phyloP scores from a whole-genome alignment of 1,140 invertebrate species.

The Brachionus asplanchnoidis region DNA sequence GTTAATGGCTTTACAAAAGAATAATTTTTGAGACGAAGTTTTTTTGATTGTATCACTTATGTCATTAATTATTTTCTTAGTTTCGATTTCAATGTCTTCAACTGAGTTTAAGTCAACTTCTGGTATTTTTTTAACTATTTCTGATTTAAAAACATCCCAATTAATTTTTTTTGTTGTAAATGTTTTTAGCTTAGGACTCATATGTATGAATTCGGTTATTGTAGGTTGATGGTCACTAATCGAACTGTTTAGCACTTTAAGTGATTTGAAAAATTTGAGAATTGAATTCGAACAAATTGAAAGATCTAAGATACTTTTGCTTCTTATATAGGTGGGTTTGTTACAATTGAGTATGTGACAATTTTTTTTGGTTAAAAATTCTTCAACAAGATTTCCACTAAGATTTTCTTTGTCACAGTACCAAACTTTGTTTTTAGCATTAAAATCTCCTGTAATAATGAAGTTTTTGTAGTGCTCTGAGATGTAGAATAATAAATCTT shows the following conservation, averaged over 20 bases:
- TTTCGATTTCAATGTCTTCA: neutral
- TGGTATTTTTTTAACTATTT: neutral
- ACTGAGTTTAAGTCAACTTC: neutral
- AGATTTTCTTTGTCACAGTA: neutral
- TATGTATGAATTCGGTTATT: neutral
- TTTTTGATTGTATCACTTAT: neutral
- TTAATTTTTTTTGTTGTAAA: neutral
- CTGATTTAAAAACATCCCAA: neutral
- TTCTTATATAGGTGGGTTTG: neutral
- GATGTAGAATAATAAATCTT: neutral
- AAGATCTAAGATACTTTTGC: neutral
- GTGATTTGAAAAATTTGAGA: neutral
- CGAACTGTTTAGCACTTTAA: neutral
- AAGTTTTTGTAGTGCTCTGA: neutral
- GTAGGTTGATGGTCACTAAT: constrained; percentile 11
- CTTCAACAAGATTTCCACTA: neutral
- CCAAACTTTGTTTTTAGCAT: neutral
- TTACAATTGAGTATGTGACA: neutral
- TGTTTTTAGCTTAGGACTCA: neutral
- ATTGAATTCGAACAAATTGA: neutral
- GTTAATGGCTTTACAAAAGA: neutral
- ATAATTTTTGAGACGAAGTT: neutral
- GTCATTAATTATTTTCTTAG: neutral
- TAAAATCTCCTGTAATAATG: neutral
- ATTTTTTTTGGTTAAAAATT: neutral